Percentiles rank a stretch among this genome's conserved stretches.
Conservation (phyloP, 2,113 vertebrate species). For the Leucoraja erinaceus region DNA sequence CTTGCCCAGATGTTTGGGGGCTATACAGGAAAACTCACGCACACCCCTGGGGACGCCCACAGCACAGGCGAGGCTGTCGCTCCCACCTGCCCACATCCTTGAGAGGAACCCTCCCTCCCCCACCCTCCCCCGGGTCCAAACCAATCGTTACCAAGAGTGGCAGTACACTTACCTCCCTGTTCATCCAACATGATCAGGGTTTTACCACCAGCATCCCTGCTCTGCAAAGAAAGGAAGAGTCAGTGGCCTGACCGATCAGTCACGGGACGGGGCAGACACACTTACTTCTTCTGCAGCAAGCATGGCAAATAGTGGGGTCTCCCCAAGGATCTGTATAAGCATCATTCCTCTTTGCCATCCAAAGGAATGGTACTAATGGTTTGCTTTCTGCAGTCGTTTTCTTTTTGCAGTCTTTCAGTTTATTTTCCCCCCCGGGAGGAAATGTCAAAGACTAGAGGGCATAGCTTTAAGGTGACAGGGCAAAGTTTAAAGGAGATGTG, state of each 20-base stretch:
- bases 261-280: background rate
- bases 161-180: conserved; percentile 75
- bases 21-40: background rate
- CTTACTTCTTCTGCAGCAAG: no score
- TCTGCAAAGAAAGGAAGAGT: conserved; percentile 51
- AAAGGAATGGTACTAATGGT: no score
- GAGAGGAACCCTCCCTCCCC: background rate
- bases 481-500: no score
- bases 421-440: no score
- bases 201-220: conserved; percentile 77
- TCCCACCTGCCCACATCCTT: no score
- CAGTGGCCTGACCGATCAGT: background rate
- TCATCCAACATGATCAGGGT: conserved; percentile 85
- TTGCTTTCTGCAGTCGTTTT: no score
- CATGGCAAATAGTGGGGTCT: no score
- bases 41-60: background rate
- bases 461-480: no score
- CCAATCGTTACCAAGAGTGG: background rate
- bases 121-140: background rate
- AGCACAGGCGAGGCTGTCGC: background rate
- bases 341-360: no score
- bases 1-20: background rate
- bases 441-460: no score
- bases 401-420: no score
- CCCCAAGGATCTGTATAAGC: no score